Evolutionary conservation across 2,797 vertebrate genomes (phyloP).

Genomic region (Acanthurus tractus): DNA sequence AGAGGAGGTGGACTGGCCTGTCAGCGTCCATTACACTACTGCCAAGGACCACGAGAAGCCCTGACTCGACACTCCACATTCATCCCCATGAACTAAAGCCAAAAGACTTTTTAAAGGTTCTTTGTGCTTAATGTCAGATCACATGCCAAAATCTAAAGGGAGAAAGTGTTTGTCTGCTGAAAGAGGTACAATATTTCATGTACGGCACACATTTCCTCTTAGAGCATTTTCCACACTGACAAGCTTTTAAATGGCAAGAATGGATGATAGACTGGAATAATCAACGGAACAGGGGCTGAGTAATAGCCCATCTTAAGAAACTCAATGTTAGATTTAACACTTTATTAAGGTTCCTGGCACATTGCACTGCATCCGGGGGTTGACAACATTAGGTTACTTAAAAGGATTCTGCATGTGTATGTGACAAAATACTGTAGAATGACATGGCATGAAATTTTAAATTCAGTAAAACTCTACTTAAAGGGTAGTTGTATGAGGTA

Average conservation of each 20-base stretch:
- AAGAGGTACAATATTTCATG: background rate
- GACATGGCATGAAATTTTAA: background rate
- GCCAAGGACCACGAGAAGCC: constrained; percentile 22
- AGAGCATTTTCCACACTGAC: background rate
- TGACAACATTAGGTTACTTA: background rate
- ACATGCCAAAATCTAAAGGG: background rate
- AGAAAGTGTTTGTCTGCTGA: background rate
- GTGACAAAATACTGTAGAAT: background rate
- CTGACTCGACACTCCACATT: constrained; percentile 38
- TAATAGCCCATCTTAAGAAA: constrained; percentile 14
- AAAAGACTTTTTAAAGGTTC: background rate
- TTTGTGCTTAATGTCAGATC: constrained; percentile 3
- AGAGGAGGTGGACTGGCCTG: constrained; percentile 53
- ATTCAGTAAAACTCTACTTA: background rate
- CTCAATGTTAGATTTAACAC: constrained; percentile 16
- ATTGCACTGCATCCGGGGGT: background rate
- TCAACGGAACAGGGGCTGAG: constrained; percentile 6
- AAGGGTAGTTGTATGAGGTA: no score
- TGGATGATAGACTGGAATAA: constrained; percentile 21
- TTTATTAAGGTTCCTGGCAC: constrained; percentile 5
- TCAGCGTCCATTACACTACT: constrained; percentile 64
- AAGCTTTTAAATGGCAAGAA: constrained; percentile 26
- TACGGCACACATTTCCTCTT: background rate
- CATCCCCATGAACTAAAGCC: constrained; percentile 1
- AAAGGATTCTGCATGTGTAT: background rate